Evolutionary conservation across 2,797 vertebrate species (phyloP), one percentile per base, ranked within the genome.

Genomic region (Gadopsis bispinosus): DNA sequence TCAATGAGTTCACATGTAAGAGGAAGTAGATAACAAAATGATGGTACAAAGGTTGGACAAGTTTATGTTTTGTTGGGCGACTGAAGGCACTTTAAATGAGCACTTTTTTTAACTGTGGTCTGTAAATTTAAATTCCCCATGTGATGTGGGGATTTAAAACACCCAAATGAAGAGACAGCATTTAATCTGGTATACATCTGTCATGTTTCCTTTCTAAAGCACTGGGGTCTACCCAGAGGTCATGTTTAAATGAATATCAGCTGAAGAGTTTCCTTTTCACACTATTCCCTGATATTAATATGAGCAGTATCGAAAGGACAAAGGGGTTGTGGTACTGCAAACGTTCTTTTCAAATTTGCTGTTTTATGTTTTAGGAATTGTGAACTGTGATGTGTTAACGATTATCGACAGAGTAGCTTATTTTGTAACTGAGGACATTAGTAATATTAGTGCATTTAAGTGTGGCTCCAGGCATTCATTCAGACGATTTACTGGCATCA

Each of bases 1-100:
- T 85, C 69, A 69, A 20, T 10, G 43, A 79, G 58, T 33, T 66
- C 55, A 69, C 66, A 58, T 59, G 45, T 22, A 84, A 81, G 83
- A 88, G 85, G 85, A 89, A 89, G 84, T 70, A 73, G 80, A 87
- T 84, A 84, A 86, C 65, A 70, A 75, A 79, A 68, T 67, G 55
- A 83, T 4, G 51, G 89, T 81, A 48, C 89, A 93, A 92, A 87
- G 86, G 87, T 89, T 68, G 80, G 73, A 85, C 69, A 63, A 53
- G 19, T 79, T 62, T 10, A 73, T 75, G 74, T 37, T 50, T 55
- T 66, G 64, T 47, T 35, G 63, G 51, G 64, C 29, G 39, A 73
- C 69, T 61, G 53, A 77, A 70, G 81, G 90, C 79, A 79, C 71
- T 89, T 86, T 29, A 80, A 61, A 70, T 41, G 55, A 80, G 53